Evolutionary conservation across 2,888 invertebrate genomes (phyloP).

Genomic region (Vannuccia rotundouncinata): DNA sequence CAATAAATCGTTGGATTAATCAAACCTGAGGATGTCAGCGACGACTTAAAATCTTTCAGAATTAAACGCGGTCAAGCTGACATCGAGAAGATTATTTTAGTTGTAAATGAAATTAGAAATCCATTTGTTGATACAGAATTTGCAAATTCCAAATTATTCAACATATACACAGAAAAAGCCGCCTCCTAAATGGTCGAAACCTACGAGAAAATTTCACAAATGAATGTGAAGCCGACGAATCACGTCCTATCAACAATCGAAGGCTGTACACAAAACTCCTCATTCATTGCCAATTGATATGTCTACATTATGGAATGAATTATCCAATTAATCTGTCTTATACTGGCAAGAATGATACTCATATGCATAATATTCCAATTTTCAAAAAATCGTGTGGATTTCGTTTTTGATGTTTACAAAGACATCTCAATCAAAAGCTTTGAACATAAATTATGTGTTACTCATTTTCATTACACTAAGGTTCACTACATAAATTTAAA

Average conservation of each 20-base stretch:
- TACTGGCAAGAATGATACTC: neutral
- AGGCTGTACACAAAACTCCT: neutral
- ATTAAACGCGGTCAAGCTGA: constrained; percentile 27
- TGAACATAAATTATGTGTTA: too few species aligned
- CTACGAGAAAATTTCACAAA: too few species aligned
- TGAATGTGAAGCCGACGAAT: too few species aligned
- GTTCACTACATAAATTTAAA: neutral
- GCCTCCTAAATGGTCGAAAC: neutral
- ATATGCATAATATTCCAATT: neutral
- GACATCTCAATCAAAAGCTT: too few species aligned
- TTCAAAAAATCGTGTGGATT: neutral
- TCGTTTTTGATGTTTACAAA: neutral
- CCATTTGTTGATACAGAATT: constrained; percentile 25
- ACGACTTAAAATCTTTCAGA: constrained; percentile 8
- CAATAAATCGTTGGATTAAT: constrained; percentile 33
- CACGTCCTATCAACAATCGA: too few species aligned
- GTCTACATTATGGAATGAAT: neutral
- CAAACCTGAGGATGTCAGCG: constrained; percentile 25
- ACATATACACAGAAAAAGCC: neutral
- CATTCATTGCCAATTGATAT: neutral
- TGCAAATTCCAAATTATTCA: neutral
- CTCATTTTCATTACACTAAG: too few species aligned
- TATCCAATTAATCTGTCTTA: neutral
- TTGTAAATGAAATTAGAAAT: constrained; percentile 16
- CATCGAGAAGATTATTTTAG: constrained; percentile 16